Percentiles rank a stretch among this genome's conserved stretches.
These are phyloP conservation scores for Temnothorax ravouxi DNA, from an alignment of 2,888 invertebrate genomes.

Conservation along the genomic window DNA sequence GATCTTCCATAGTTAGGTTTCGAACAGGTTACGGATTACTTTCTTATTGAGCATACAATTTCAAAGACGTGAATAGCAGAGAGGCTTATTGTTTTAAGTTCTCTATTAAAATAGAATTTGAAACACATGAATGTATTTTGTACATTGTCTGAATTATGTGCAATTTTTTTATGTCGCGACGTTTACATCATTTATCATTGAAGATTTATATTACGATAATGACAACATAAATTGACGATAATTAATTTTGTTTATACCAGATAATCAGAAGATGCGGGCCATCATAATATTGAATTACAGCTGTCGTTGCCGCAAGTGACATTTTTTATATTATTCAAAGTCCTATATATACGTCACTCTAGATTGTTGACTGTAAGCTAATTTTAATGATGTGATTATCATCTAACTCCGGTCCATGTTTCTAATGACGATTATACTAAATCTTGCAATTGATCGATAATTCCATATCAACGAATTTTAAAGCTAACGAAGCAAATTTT, in stretches of 20 bases:
- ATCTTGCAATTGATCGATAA: conserved; percentile 17
- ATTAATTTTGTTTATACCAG: conserved; percentile 25
- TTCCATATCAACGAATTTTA: not conserved
- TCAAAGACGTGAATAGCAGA: not conserved
- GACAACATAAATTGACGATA: conserved; percentile 23
- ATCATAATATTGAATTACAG: conserved; percentile 11
- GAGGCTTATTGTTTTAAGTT: not conserved
- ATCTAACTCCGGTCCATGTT: not conserved
- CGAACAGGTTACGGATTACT: not conserved
- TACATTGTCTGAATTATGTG: not conserved
- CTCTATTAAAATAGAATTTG: not conserved
- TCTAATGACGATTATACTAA: not conserved
- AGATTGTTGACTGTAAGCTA: not conserved
- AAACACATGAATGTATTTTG: not conserved
- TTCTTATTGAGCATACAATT: not conserved
- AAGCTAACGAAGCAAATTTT: not conserved
- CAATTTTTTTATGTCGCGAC: not conserved
- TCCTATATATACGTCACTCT: conserved; percentile 13
- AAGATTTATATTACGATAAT: conserved; percentile 28
- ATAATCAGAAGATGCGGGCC: conserved; percentile 6
- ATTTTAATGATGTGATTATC: conserved; percentile 8
- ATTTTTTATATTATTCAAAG: conserved; percentile 45
- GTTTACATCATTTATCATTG: conserved; percentile 24
- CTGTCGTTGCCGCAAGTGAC: not conserved
- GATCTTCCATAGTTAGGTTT: not conserved